Base-by-base conservation (phyloP, 2,888 invertebrate genomes). In the Campoletis raptor region DNA sequence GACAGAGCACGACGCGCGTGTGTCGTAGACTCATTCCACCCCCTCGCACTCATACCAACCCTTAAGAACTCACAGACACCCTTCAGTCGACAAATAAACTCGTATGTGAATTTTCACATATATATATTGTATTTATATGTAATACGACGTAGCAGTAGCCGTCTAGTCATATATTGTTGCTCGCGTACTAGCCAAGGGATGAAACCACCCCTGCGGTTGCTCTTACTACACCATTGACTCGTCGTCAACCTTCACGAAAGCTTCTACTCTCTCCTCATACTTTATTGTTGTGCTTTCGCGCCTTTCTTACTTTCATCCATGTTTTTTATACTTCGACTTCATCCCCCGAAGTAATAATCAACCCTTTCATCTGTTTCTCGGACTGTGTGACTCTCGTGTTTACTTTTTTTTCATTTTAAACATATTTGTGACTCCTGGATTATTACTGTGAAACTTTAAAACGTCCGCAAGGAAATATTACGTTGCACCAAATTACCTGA, bases 201-300 rank as follows among this genome's bases (percentile, higher is more conserved):
- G 42, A 54, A 78, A 81, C 86, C 64, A 81, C 78, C 84, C 84
- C 86, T 81, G 86, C 66, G 78, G 81, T 81, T 86, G 81, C 79
- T 86, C 86, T 86, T 84, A 84, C 86, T 84, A 86, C 78, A 84
- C 84, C 86, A 86, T 84, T 86, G 86, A 86, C 86, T 86, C 84
- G 81, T 81, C 84, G 86, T 76, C 86, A 74, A 84, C 69, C 74
- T 73, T 81, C 81, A 81, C 84, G 86, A 79, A 78, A 86, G 81
- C 70, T 79, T 72, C 84, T 30, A 18, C n/a, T 69, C 42, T 24
- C 40, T 40, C 18, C 36, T 64, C 2, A 10, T 30, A 36, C 45
- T 37, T 52, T n/a, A 21, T 77, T 79, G 86, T 81, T 86, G 81
- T 78, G 40, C 73, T 78, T 78, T 64, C 73, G 79, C 69, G 52